Percentiles rank a stretch among this genome's conserved stretches.
Evolutionary conservation across 2,797 vertebrate species (phyloP).

Genomic region (Gallirallus australis): DNA sequence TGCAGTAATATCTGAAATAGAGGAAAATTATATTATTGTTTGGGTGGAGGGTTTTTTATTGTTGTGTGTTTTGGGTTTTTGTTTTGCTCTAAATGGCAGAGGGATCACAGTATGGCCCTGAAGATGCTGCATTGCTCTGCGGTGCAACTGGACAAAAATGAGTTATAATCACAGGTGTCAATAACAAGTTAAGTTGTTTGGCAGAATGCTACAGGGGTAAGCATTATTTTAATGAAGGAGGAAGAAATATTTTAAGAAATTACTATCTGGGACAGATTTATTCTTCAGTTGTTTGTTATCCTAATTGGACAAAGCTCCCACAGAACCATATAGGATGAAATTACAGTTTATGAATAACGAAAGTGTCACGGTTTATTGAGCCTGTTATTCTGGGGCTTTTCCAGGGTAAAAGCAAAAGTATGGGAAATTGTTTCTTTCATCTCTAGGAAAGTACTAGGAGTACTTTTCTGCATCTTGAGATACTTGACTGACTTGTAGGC

Average conservation of each 20-base stretch:
- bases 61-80: neutral
- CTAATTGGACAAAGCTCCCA: neutral
- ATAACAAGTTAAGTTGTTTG: neutral
- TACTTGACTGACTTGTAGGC: neutral
- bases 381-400: neutral
- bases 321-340: neutral
- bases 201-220: neutral
- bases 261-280: neutral
- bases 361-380: neutral
- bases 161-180: neutral
- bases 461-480: neutral
- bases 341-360: neutral
- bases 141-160: neutral
- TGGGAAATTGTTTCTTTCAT: neutral
- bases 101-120: neutral
- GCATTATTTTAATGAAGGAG: neutral
- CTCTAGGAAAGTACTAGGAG: neutral
- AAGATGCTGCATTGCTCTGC: neutral
- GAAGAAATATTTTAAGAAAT: neutral
- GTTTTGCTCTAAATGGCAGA: neutral
- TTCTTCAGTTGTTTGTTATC: neutral
- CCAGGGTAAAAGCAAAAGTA: neutral
- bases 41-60: neutral
- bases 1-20: neutral
- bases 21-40: neutral